Percentiles rank a stretch among this genome's conserved stretches.
phyloP scores from a whole-genome alignment of 37 sponge, comb jelly and placozoan species.

The Chondrilla cf. caribensis region DNA sequence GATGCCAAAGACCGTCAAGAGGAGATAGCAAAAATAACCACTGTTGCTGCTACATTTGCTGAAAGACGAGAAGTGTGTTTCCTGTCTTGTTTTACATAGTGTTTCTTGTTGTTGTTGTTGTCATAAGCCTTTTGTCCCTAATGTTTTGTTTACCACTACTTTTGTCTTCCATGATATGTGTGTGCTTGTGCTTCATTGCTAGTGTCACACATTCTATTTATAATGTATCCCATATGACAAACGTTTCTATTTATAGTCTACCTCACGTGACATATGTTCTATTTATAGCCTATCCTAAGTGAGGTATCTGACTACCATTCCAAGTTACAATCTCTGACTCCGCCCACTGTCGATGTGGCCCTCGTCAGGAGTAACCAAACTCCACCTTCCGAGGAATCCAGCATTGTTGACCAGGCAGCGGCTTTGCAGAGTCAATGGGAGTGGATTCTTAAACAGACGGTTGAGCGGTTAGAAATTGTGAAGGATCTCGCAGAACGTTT shows the following conservation, averaged over 20 bases:
- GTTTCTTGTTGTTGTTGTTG: background rate
- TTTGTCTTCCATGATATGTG: too few relatives aligned
- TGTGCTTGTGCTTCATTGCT: background rate
- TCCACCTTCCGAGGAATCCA: background rate
- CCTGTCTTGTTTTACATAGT: too few relatives aligned
- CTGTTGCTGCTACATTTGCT: background rate
- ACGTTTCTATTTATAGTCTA: background rate
- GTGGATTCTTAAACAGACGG: constrained; percentile 36
- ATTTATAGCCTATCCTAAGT: background rate
- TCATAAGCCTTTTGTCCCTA: background rate
- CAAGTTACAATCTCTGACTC: constrained; percentile 3
- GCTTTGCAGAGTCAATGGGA: constrained; percentile 42
- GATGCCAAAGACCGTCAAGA: background rate
- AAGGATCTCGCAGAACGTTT: constrained; percentile 39
- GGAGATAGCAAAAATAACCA: background rate
- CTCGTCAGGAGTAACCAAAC: too few relatives aligned
- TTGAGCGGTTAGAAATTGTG: constrained; percentile 11
- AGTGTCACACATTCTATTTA: too few relatives aligned
- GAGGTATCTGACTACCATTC: constrained; percentile 3
- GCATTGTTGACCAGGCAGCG: constrained; percentile 1
- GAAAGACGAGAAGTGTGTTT: background rate
- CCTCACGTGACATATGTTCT: background rate
- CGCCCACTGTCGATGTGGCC: background rate
- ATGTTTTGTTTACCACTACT: too few relatives aligned
- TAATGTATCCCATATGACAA: too few relatives aligned